Evolutionary conservation across 2,888 invertebrate genomes (phyloP), one percentile per base, ranked within the genome.

Genomic region (Strigamia maritima): DNA sequence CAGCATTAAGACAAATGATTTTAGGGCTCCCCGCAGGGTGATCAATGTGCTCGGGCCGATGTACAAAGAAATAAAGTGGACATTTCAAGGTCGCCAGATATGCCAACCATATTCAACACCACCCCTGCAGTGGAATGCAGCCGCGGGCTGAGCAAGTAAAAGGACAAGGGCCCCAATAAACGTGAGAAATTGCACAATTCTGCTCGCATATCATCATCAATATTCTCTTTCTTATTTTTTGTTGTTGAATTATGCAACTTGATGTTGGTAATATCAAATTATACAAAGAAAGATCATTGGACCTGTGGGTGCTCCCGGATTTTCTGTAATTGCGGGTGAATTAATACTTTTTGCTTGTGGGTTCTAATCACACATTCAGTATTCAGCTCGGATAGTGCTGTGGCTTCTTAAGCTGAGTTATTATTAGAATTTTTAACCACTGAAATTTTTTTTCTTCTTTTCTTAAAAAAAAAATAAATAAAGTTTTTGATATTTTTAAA

Each of bases 111-210:
- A 70, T 70, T 70, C 70, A 70, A 70, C 70, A 70, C 70, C 70
- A 70, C 70, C 70, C 70, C 70, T 70, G 70, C 14, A 70, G 26
- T 70, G 70, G 70, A 70, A 70, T 70, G 70, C 70, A 70, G 70
- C 70, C 70, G 1, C 26, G n/a, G 70, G 70, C 70, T 70, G 70
- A 70, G 70, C 70, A 70, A 70, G 70, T 70, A 70, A 28, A 54
- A 70, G 70, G 70, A 70, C 70, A 70, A 70, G 70, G n/a, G 70
- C 70, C 70, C 70, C 70, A 70, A 70, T 70, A 70, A 70, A 70
- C 70, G 70, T 70, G 70, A 70, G 70, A 70, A 70, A 70, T 70
- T 70, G 70, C 28, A 28, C 70, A 70, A 70, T 70, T 70, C 28
- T 70, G 10, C 70, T 70, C 70, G 70, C 28, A 28, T 70, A 26